Evolutionary conservation across 1,140 invertebrate species (phyloP), one percentile per base, ranked within the genome.

Genomic region (Popillia japonica): DNA sequence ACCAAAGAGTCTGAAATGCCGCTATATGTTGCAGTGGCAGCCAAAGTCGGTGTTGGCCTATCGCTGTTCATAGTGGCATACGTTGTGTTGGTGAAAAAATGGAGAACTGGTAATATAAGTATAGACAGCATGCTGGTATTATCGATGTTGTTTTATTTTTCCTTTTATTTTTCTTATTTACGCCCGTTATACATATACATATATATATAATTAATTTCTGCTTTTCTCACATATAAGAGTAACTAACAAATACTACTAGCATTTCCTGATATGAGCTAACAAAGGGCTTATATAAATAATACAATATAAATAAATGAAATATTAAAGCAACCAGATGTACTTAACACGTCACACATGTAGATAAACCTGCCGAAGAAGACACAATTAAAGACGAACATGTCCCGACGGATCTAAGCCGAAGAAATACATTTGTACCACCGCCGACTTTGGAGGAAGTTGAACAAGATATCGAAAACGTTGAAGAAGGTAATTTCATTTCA

Each of bases 41-140:
- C 94, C 87, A 94, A 94, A 89, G 89, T 94, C 89, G 90, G 89
- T 84, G 91, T 94, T 86, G 93, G 93, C 82, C 89, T 93, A 84
- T 92, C 93, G 80, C 89, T 95, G 86, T 90, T 94, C 85, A 88
- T 93, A 83, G 93, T 93, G 84, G 93, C 93, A 82, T 93, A 94
- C 88, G 91, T 93, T 86, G 93, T 94, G 85, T 90, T 89, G 83
- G 84, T 89, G 85, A 86, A 85, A 87, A 89, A 89, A 86, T 83
- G 84, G 84, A 83, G 80, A 78, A 79, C 81, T 79, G 85, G 85
- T 86, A 73, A 73, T 42, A 22, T 64, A 22, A 75, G 10, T n/a
- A n/a, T n/a, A n/a, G n/a, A n/a, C n/a, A 75, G 75, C 75, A 76
- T 76, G 75, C 41, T 27, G 23, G 34, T 41, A 8, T 73, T 40